These are phyloP conservation scores for Brenthis hecate DNA, from an alignment of 2,888 invertebrate genomes.

Conservation along the genomic window DNA sequence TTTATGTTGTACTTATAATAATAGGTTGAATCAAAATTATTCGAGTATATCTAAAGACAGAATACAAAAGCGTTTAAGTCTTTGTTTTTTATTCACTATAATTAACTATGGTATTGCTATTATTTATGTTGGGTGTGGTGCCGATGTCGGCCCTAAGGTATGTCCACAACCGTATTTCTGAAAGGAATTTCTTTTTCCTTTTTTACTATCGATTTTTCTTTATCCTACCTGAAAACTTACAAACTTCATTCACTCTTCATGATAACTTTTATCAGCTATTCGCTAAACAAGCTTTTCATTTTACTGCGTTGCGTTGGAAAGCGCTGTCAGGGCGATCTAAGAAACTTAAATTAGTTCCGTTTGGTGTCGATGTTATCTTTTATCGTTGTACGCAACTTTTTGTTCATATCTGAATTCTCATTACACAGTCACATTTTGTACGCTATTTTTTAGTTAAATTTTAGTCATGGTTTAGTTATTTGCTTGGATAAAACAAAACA, in stretches of 20 bases:
- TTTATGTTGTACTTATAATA: too few species aligned
- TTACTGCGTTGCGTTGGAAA: slow-evolving; percentile 54
- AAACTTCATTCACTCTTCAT: slow-evolving; percentile 65
- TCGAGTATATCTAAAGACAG: too few species aligned
- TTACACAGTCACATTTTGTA: background rate
- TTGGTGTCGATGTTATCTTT: slow-evolving; percentile 33
- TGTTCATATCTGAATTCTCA: slow-evolving; percentile 2
- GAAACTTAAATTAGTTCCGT: slow-evolving; percentile 64
- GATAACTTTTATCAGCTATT: slow-evolving; percentile 66
- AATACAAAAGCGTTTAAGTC: background rate
- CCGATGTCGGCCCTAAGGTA: too few species aligned
- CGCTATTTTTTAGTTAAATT: too few species aligned
- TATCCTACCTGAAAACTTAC: slow-evolving; percentile 71
- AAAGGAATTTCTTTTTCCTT: slow-evolving; percentile 66
- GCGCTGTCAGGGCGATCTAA: slow-evolving; percentile 57
- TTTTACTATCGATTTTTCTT: slow-evolving; percentile 70
- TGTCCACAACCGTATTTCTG: background rate
- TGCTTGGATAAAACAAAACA: too few species aligned
- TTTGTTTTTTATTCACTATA: background rate
- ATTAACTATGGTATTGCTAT: slow-evolving; percentile 1
- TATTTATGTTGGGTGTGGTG: too few species aligned
- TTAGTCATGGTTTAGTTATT: too few species aligned
- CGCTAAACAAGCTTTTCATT: slow-evolving; percentile 60
- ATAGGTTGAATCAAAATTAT: too few species aligned
- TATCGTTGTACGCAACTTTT: background rate